phyloP scores from a whole-genome alignment of 2,113 vertebrate genomes.

The Hyla sarda region DNA sequence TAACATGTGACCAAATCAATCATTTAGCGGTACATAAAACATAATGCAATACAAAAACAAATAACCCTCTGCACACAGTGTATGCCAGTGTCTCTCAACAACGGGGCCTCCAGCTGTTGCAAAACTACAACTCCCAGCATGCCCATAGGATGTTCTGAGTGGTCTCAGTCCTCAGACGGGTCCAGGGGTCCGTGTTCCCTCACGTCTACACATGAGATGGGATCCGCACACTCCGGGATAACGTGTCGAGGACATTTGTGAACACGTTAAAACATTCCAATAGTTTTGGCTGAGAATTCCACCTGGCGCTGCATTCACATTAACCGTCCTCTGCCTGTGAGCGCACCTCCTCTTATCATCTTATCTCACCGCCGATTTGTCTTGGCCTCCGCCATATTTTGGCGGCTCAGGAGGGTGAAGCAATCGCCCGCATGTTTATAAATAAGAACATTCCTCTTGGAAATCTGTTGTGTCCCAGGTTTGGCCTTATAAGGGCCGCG shows the following conservation, averaged over 20 bases:
- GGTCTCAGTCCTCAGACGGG: too few species aligned
- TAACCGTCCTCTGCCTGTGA: neutral
- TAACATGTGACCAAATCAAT: too few species aligned
- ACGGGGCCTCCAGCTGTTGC: too few species aligned
- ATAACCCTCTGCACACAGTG: too few species aligned
- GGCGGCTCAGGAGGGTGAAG: slow-evolving; percentile 8
- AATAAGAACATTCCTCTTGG: slow-evolving; percentile 40
- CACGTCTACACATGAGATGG: neutral
- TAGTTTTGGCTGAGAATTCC: too few species aligned
- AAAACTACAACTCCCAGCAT: too few species aligned
- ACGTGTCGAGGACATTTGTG: neutral
- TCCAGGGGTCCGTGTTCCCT: too few species aligned
- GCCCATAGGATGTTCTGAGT: too few species aligned
- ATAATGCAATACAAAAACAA: too few species aligned
- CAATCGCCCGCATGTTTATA: slow-evolving; percentile 32
- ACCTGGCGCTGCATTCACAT: neutral
- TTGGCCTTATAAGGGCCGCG: slow-evolving; percentile 31
- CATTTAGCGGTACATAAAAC: too few species aligned
- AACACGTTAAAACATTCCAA: neutral
- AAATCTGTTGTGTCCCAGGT: slow-evolving; percentile 32
- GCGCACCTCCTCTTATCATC: neutral
- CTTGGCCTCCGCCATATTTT: slow-evolving; percentile 7
- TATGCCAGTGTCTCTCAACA: too few species aligned
- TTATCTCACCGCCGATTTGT: neutral
- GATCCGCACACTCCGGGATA: neutral